Evolutionary conservation across 2,888 invertebrate species (phyloP), one percentile per base, ranked within the genome.

Genomic region (Drosophila kambysellisi): DNA sequence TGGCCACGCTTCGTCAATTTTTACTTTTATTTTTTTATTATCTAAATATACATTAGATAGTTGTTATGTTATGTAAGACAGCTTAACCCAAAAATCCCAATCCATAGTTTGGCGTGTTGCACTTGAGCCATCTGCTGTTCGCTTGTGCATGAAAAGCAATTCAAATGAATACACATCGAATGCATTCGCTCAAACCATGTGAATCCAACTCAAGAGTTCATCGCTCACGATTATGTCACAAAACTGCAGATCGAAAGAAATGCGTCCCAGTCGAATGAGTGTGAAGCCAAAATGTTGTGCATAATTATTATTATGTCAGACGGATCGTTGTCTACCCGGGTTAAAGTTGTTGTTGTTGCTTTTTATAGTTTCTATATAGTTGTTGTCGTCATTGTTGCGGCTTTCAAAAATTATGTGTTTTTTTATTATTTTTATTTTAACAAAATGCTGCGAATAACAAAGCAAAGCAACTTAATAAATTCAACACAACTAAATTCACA

Each of bases 261-360:
- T 56, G 65, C 59, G 65, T 39, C 63, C 73, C 73, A 71, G 56
- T 69, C 77, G 82, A 79, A 69, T 73, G 75, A 79, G 73, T 80
- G 85, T 65, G 73, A 76, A 76, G 81, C 72, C 75, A 80, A 74
- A 29, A 71, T 76, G 68, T 74, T 72, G 71, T 81, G 76, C 81
- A 89, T 88, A 90, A 85, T 89, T 85, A 87, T 87, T 29, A 54
- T 54, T 87, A 87, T 90, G 87, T 88, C 90, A 87, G 90, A 73
- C 68, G 51, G 39, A 25, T 46, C 46, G 20, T 8, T 37, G 71
- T 61, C 62, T 66, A 70, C 64, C 58, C 46, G 52, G 30, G 25
- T 58, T 59, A 30, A 33, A 35, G 46, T 61, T 51, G 32, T 61
- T 69, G 17, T 52, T 54, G 25, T 25, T 25, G 25, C 25, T 25